Evolutionary conservation across 2,797 vertebrate species (phyloP).

Genomic region (Schizopygopsis malacanthus): DNA sequence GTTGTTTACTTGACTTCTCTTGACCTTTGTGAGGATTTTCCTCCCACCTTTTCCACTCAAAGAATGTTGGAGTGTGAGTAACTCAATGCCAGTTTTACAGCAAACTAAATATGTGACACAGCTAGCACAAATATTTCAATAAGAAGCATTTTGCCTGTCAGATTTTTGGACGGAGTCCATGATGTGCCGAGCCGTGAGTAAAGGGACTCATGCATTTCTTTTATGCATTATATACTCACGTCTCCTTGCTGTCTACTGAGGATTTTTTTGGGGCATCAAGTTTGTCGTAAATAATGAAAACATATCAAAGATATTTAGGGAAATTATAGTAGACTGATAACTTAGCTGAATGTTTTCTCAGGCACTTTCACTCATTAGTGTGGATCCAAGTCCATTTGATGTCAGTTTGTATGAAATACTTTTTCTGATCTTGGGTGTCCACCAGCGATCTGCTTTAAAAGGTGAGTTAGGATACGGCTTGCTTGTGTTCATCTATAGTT

Average conservation of each 20-base stretch:
- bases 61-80: conserved; percentile 75
- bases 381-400: background rate
- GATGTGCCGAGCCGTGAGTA: conserved; percentile 6
- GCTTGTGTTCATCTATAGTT: background rate
- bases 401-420: background rate
- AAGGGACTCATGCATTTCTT: conserved; percentile 34
- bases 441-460: background rate
- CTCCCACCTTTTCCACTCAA: conserved; percentile 74
- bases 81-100: conserved; percentile 78
- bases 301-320: background rate
- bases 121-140: conserved; percentile 65
- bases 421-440: background rate
- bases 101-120: conserved; percentile 66
- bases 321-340: background rate
- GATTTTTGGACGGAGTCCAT: conserved; percentile 33
- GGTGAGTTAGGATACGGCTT: background rate
- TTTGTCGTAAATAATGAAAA: background rate
- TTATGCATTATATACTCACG: conserved; percentile 25
- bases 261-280: background rate
- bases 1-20: conserved; percentile 82
- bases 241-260: conserved; percentile 11
- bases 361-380: background rate
- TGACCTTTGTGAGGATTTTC: conserved; percentile 74
- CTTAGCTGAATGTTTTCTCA: conserved; percentile 1
- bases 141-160: conserved; percentile 48